phyloP scores from a whole-genome alignment of 2,797 vertebrate species.

The Manis pentadactyla region DNA sequence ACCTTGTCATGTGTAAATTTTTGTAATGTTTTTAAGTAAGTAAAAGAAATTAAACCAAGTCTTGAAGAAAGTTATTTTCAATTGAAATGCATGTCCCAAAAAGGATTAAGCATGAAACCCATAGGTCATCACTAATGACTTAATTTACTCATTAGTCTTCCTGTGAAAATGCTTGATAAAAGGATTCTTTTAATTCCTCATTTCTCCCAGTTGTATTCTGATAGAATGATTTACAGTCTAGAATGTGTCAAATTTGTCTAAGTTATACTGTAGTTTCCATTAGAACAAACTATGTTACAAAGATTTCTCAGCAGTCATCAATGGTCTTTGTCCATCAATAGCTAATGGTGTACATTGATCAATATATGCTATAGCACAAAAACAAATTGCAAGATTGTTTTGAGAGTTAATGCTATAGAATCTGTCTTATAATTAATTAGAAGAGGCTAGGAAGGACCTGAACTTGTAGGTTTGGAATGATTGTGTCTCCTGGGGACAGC shows the following conservation, averaged over 20 bases:
- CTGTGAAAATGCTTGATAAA: background rate
- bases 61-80: background rate
- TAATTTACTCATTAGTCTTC: background rate
- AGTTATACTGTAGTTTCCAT: background rate
- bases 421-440: background rate
- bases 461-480: background rate
- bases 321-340: background rate
- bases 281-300: background rate
- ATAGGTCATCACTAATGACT: background rate
- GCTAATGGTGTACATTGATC: background rate
- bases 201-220: background rate
- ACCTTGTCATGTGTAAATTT: background rate
- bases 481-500: background rate
- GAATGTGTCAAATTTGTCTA: background rate
- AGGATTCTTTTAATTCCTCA: background rate
- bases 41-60: background rate
- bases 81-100: background rate
- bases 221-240: background rate
- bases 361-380: background rate
- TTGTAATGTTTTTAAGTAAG: constrained; percentile 36
- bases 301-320: background rate
- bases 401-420: background rate
- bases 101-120: background rate
- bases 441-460: background rate
- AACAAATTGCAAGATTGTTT: background rate